Evolutionary conservation across 2,797 vertebrate genomes (phyloP).

Genomic region (Lacerta viridis): DNA sequence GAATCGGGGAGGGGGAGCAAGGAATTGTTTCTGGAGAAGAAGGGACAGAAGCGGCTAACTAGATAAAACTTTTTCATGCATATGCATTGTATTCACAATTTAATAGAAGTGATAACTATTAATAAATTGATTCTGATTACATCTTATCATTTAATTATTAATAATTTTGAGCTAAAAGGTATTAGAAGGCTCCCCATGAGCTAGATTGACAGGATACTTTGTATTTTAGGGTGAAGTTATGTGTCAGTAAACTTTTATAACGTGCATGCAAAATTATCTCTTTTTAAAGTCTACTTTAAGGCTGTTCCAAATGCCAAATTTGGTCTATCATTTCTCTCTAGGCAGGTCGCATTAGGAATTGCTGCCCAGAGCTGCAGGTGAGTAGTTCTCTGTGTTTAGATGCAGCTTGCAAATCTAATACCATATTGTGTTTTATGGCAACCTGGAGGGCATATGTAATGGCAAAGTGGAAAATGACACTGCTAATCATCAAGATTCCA

Average conservation of each 20-base stretch:
- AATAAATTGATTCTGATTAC: not conserved
- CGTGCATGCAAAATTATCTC: not conserved
- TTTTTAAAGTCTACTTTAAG: not conserved
- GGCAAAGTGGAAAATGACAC: not conserved
- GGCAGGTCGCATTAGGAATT: not conserved
- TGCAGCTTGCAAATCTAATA: not conserved
- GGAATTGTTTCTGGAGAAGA: not conserved
- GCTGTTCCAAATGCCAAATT: not conserved
- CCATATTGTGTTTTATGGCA: not conserved
- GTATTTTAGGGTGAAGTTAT: not conserved
- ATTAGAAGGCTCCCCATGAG: not conserved
- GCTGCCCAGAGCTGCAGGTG: not conserved
- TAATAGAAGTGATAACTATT: not conserved
- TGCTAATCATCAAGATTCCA: not conserved
- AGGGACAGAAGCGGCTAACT: not conserved
- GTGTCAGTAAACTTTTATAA: not conserved
- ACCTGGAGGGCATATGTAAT: not conserved
- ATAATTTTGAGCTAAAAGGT: not conserved
- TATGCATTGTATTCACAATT: not conserved
- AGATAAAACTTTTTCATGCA: not conserved
- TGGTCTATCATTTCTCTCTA: not conserved
- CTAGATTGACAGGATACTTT: no score
- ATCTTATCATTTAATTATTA: not conserved
- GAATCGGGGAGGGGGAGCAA: no score
- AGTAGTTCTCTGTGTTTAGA: constrained; percentile 4